A percentile compares a stretch with the other conserved stretches of the same genome.
Evolutionary conservation across 2,888 invertebrate species (phyloP).

Genomic region (Priocnemis perturbator): DNA sequence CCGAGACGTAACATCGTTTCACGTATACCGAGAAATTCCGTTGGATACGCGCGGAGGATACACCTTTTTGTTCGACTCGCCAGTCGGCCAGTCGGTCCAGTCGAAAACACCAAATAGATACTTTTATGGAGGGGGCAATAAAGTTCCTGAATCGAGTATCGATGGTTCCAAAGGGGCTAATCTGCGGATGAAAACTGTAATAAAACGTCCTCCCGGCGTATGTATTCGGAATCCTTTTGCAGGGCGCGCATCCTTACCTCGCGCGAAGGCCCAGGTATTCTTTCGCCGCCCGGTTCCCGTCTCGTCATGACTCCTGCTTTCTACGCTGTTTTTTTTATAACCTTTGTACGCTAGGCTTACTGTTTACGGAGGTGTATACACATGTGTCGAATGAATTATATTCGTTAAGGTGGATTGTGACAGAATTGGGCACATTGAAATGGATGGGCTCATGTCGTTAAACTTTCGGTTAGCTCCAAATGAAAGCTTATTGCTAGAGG

Average conservation of each 20-base stretch:
- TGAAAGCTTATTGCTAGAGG: too few relatives aligned
- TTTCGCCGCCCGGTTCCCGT: neutral
- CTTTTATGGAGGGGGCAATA: conserved; percentile 69
- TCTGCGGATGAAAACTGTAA: conserved; percentile 71
- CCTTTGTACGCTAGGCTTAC: too few relatives aligned
- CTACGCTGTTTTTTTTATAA: too few relatives aligned
- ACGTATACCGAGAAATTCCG: conserved; percentile 58
- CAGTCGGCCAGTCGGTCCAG: conserved; percentile 46
- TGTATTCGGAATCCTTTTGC: conserved; percentile 51
- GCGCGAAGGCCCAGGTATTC: neutral
- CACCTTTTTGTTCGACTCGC: conserved; percentile 59
- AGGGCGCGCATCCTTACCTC: conserved; percentile 21
- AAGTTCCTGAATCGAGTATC: conserved; percentile 68
- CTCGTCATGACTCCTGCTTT: too few relatives aligned
- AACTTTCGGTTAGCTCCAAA: too few relatives aligned
- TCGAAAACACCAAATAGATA: conserved; percentile 70
- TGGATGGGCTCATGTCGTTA: too few relatives aligned
- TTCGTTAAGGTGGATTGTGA: too few relatives aligned
- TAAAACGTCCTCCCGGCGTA: conserved; percentile 61
- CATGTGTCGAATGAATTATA: too few relatives aligned
- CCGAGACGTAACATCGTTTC: conserved; percentile 51
- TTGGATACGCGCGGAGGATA: conserved; percentile 41
- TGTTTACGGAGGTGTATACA: too few relatives aligned
- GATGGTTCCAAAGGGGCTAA: conserved; percentile 72
- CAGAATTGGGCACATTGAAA: too few relatives aligned